phyloP scores from a whole-genome alignment of 2,797 vertebrate genomes.

The Astyanax mexicanus region DNA sequence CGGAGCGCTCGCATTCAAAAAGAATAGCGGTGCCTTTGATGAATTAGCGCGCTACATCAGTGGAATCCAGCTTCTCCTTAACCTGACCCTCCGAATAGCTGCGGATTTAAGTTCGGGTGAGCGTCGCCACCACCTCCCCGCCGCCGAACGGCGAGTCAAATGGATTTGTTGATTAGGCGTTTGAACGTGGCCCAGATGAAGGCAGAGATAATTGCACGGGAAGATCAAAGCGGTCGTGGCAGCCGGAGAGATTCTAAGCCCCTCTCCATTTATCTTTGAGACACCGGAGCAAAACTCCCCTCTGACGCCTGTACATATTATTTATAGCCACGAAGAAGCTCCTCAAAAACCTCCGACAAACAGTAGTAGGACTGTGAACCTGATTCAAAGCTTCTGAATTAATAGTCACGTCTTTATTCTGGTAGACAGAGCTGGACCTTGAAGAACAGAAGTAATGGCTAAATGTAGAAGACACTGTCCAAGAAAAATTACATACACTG shows the following conservation, averaged over 20 bases:
- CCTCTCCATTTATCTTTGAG: constrained; percentile 52
- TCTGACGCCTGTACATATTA: constrained; percentile 34
- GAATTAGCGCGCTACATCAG: constrained; percentile 12
- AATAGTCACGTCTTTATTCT: background rate
- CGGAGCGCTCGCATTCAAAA: constrained; percentile 32
- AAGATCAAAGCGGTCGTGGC: constrained; percentile 53
- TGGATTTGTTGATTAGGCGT: constrained; percentile 58
- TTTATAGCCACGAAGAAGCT: constrained; percentile 28
- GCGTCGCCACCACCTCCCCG: constrained; percentile 18
- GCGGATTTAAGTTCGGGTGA: background rate
- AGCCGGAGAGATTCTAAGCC: constrained; percentile 41
- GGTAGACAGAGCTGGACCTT: no score
- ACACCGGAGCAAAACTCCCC: constrained; percentile 38
- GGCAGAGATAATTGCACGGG: constrained; percentile 48
- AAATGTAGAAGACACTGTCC: no score
- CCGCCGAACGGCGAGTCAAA: constrained; percentile 55
- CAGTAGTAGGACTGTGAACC: constrained; percentile 4
- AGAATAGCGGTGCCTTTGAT: constrained; percentile 39
- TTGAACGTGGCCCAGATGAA: constrained; percentile 54
- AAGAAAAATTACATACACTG: no score
- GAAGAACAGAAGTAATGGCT: no score
- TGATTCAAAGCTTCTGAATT: background rate
- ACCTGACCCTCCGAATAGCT: constrained; percentile 17
- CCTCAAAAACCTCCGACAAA: constrained; percentile 19
- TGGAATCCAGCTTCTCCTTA: background rate